Percentiles rank a stretch among this genome's conserved stretches.
These are phyloP conservation scores for Poeciliopsis turrubarensis DNA, from an alignment of 2,113 vertebrate genomes.

Conservation along the genomic window DNA sequence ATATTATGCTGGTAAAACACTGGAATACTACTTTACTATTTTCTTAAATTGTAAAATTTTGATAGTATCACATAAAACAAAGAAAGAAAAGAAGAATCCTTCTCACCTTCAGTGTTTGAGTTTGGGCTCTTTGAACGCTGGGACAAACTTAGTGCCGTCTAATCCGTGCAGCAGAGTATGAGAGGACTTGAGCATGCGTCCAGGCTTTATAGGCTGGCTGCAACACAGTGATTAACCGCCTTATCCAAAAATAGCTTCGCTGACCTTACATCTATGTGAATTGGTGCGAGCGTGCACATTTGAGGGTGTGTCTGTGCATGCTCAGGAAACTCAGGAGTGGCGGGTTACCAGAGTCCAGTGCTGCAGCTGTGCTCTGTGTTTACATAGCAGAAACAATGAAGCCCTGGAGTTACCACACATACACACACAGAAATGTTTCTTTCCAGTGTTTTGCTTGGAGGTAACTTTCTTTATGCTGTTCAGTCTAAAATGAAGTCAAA, in stretches of 20 bases:
- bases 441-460: not conserved
- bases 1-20: not conserved
- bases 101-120: constrained; percentile 53
- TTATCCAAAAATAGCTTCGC: constrained; percentile 75
- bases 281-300: constrained; percentile 61
- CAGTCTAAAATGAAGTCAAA: constrained; percentile 1
- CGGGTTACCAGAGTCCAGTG: constrained; percentile 55
- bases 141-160: constrained; percentile 35
- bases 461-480: not conserved
- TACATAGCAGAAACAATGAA: constrained; percentile 80
- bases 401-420: constrained; percentile 35
- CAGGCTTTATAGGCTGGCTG: constrained; percentile 76
- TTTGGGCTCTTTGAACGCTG: constrained; percentile 7
- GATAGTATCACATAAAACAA: not conserved
- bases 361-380: constrained; percentile 77
- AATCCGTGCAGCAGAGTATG: constrained; percentile 42
- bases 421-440: not conserved
- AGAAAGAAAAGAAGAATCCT: constrained; percentile 6
- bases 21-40: not conserved
- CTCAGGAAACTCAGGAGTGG: constrained; percentile 75
- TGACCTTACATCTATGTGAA: constrained; percentile 62
- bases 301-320: constrained; percentile 67
- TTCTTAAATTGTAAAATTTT: not conserved
- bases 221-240: constrained; percentile 48
- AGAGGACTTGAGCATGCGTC: constrained; percentile 24